phyloP scores from a whole-genome alignment of 2,797 vertebrate genomes.

The Anomalospiza imberbis region DNA sequence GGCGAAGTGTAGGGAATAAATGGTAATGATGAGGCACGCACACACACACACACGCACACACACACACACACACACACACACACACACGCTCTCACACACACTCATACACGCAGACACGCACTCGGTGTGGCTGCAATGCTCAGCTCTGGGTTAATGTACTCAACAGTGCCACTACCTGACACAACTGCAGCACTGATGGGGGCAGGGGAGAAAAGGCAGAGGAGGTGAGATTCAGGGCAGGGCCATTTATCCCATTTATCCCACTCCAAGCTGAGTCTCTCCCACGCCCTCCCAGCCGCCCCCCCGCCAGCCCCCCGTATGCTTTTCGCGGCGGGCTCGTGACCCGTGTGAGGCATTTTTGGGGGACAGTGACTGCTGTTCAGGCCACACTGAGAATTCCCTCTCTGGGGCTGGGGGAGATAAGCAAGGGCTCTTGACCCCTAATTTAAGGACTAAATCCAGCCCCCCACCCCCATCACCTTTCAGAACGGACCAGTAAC shows the following conservation, averaged over 20 bases:
- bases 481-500: not conserved
- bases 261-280: not conserved
- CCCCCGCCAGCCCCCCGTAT: not conserved
- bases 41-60: too few relatives aligned
- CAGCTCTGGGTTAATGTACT: not conserved
- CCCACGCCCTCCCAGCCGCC: not conserved
- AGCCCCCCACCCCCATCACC: accelerated
- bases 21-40: not conserved
- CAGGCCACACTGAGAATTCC: not conserved
- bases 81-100: not conserved
- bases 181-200: constrained; percentile 72
- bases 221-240: not conserved
- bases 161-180: constrained; percentile 79
- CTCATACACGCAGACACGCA: not conserved
- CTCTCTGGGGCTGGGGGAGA: not conserved
- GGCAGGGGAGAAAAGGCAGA: constrained; percentile 16
- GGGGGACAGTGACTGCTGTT: not conserved
- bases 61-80: too few relatives aligned
- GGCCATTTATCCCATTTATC: not conserved
- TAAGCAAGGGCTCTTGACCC: not conserved
- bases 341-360: not conserved
- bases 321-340: not conserved
- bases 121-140: not conserved
- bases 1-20: not conserved
- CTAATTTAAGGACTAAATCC: not conserved